phyloP scores from a whole-genome alignment of 2,113 vertebrate genomes.

The Hippocampus mohnikei region DNA sequence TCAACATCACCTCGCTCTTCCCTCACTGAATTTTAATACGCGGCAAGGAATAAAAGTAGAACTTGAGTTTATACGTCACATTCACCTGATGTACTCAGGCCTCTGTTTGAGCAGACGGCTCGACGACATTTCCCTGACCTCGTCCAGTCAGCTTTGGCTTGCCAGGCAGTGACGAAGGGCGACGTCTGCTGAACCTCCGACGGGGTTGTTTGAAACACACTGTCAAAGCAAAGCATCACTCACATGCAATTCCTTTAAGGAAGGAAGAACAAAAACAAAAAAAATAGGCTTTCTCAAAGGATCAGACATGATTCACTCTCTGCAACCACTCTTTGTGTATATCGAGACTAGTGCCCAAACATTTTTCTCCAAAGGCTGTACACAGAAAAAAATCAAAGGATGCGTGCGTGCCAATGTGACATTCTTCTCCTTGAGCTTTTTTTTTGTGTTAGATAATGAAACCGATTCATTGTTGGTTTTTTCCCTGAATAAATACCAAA shows the following conservation, averaged over 20 bases:
- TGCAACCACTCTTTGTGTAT: conserved; percentile 9
- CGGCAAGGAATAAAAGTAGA: conserved; percentile 18
- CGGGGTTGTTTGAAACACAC: conserved; percentile 37
- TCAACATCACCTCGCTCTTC: conserved; percentile 10
- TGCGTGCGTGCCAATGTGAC: neutral
- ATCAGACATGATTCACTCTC: conserved; percentile 32
- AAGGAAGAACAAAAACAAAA: conserved; percentile 11
- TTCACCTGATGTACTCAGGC: conserved; percentile 22
- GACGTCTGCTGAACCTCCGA: conserved; percentile 40
- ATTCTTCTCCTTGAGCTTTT: neutral
- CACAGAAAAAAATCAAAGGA: neutral
- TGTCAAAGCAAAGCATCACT: conserved; percentile 39
- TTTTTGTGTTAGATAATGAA: neutral
- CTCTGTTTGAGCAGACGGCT: conserved; percentile 40
- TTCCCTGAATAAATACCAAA: neutral
- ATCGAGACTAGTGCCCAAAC: neutral
- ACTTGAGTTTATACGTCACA: conserved; percentile 27
- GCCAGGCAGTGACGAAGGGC: conserved; percentile 12
- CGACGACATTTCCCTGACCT: conserved; percentile 53
- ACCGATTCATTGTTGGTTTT: neutral
- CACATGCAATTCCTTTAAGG: conserved; percentile 40
- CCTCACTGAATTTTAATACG: conserved; percentile 31
- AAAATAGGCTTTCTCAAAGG: conserved; percentile 38
- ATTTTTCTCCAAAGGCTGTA: neutral
- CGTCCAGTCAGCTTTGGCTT: conserved; percentile 30